phyloP scores from a whole-genome alignment of 2,113 vertebrate species.

The Odocoileus virginianus region DNA sequence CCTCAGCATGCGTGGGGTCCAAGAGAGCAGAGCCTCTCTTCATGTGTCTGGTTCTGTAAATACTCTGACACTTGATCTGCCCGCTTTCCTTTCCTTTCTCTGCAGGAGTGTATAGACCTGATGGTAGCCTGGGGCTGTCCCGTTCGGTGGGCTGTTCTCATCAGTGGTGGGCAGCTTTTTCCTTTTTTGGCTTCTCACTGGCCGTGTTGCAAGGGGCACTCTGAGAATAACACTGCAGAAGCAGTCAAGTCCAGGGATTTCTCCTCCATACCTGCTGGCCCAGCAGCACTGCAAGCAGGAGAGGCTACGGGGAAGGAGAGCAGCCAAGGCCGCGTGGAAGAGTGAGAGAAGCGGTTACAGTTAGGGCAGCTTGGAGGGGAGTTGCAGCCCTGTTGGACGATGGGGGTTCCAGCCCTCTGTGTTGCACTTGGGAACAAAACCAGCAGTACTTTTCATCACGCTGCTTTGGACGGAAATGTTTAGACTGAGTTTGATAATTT shows the following conservation, averaged over 20 bases:
- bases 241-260: neutral
- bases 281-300: neutral
- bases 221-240: neutral
- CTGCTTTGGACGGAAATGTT: neutral
- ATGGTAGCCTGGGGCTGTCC: neutral
- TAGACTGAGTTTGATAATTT: neutral
- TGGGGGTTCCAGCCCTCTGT: neutral
- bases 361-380: neutral
- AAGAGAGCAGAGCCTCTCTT: neutral
- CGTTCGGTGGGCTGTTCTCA: neutral
- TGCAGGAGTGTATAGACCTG: neutral
- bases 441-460: accelerated
- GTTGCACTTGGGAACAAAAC: neutral
- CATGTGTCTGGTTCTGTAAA: accelerated
- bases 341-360: neutral
- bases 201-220: neutral
- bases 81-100: neutral
- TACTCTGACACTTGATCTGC: neutral
- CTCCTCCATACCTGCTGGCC: neutral
- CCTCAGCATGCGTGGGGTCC: neutral
- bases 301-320: neutral
- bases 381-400: neutral
- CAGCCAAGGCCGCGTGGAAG: neutral
- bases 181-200: neutral
- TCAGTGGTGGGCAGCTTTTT: neutral